phyloP scores from a whole-genome alignment of 1,140 invertebrate genomes.

The Drosophila aff. region DNA sequence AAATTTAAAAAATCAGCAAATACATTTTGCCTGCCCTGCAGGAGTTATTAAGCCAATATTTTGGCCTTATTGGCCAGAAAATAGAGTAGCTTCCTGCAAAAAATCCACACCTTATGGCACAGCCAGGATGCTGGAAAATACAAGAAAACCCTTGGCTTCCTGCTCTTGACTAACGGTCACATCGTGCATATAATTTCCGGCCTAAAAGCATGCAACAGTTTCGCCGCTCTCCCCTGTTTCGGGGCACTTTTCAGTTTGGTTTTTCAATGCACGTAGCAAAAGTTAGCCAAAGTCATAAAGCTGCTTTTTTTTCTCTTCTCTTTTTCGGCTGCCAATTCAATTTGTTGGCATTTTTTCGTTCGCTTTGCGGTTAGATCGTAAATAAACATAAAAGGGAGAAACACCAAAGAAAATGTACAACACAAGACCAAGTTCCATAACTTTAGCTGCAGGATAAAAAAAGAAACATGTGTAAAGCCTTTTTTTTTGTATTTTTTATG shows the following conservation, averaged over 20 bases:
- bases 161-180: slow-evolving; percentile 31
- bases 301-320: slow-evolving; percentile 43
- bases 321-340: slow-evolving; percentile 61
- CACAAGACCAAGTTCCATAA: not conserved
- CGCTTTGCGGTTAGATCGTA: slow-evolving; percentile 36
- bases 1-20: not conserved
- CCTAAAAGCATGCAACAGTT: slow-evolving; percentile 80
- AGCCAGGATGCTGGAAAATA: not conserved
- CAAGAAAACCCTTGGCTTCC: not conserved
- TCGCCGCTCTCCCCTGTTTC: slow-evolving; percentile 18
- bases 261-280: slow-evolving; percentile 72
- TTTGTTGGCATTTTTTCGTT: slow-evolving; percentile 56
- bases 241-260: slow-evolving; percentile 34
- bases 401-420: slow-evolving; percentile 4
- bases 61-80: not conserved
- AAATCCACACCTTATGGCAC: too few relatives aligned
- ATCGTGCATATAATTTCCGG: slow-evolving; percentile 63
- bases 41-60: not conserved
- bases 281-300: slow-evolving; percentile 79
- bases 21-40: not conserved
- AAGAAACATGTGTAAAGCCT: not conserved
- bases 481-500: not conserved
- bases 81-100: not conserved
- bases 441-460: not conserved
- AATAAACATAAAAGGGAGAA: slow-evolving; percentile 50